Percentiles rank a stretch among this genome's conserved stretches.
phyloP scores from a whole-genome alignment of 1,140 invertebrate species.

The Zelostemma sp. region DNA sequence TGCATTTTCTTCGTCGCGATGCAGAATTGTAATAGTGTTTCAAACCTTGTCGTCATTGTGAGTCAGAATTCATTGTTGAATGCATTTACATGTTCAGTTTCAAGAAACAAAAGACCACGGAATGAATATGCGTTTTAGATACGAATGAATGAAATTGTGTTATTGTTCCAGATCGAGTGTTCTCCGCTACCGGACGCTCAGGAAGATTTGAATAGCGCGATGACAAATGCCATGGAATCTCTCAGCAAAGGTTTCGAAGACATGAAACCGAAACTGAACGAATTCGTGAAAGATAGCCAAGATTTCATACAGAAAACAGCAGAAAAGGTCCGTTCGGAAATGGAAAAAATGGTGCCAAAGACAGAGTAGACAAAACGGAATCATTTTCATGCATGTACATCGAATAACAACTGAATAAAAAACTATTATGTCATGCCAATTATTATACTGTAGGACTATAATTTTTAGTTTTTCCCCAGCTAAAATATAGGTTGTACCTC shows the following conservation, averaged over 20 bases:
- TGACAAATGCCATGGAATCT: constrained; percentile 16
- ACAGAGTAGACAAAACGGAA: constrained; percentile 23
- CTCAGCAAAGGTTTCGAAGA: constrained; percentile 23
- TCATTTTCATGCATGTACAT: neutral
- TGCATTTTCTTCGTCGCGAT: too few species aligned
- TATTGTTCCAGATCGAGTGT: neutral
- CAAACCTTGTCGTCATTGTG: too few species aligned
- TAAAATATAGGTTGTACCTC: neutral
- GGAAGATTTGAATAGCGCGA: constrained; percentile 23
- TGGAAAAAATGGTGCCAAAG: constrained; percentile 29
- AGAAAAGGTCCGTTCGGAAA: constrained; percentile 24
- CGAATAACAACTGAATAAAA: neutral
- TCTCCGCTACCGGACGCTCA: constrained; percentile 24
- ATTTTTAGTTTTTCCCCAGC: neutral
- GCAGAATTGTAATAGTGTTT: too few species aligned
- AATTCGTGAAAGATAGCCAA: constrained; percentile 27
- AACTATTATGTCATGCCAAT: neutral
- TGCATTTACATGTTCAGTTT: too few species aligned
- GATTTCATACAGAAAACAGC: constrained; percentile 28
- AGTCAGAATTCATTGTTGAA: too few species aligned
- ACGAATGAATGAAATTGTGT: too few species aligned
- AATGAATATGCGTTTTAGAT: too few species aligned
- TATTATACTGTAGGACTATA: neutral
- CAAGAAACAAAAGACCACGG: too few species aligned
- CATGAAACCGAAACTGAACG: constrained; percentile 29